Conservation (phyloP, 1,140 invertebrate species). For the Drosophila pseudoobscura region DNA sequence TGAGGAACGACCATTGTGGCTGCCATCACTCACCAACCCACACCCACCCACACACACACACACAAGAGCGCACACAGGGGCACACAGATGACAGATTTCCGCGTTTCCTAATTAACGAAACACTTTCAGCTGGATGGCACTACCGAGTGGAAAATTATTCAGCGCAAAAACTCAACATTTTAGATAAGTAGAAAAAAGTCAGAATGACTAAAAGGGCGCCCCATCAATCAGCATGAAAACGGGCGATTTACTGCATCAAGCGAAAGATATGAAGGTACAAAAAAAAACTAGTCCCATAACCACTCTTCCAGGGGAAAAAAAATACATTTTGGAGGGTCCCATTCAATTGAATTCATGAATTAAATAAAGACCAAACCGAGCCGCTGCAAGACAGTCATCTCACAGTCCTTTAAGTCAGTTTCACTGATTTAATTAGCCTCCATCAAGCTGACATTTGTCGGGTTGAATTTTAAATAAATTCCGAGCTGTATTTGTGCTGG, state of each 20-base stretch:
- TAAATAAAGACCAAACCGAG: no score
- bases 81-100: constrained; percentile 8
- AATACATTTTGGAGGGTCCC: not conserved
- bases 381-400: not conserved
- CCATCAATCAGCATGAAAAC: constrained; percentile 20
- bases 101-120: constrained; percentile 33
- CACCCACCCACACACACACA: constrained; percentile 7
- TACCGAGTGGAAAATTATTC: constrained; percentile 13
- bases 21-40: constrained; percentile 1
- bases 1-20: constrained; percentile 27
- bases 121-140: constrained; percentile 4
- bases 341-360: not conserved
- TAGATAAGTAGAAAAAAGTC: constrained; percentile 17
- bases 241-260: no score
- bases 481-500: constrained; percentile 12
- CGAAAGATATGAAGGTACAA: no score
- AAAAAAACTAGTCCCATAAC: no score
- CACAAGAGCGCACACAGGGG: constrained; percentile 8
- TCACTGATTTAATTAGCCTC: constrained; percentile 51
- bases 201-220: constrained; percentile 13
- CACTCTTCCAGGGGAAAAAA: no score
- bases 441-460: constrained; percentile 54
- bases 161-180: constrained; percentile 1
- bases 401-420: constrained; percentile 21
- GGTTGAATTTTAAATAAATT: constrained; percentile 55